Evolutionary conservation across 1,140 invertebrate species (phyloP), one percentile per base, ranked within the genome.

Genomic region (Platyura marginata): DNA sequence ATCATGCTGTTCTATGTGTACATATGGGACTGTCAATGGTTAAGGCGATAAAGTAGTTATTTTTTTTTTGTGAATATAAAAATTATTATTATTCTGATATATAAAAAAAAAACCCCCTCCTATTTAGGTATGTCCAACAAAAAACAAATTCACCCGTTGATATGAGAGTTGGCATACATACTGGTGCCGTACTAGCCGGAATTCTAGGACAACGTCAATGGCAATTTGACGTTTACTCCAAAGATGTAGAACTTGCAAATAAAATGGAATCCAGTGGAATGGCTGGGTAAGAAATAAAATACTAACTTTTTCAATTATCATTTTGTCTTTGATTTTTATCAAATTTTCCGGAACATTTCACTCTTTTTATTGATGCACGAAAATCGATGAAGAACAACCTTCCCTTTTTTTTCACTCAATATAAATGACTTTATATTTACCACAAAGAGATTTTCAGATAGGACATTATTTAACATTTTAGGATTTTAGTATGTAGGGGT

Each of bases 171-270:
- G 93, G 92, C 3, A 88, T 98, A 49, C 93, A 98, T 61, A 96
- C 91, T 0, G 94, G 93, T 0, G 89, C 88, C 3, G 87, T 98
- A 19, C 62, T 98, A 21, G 93, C 92, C 29, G 94, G 94, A 1
- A 92, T 98, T 16, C 69, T 98, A 33, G 94, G 94, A 0, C 87
- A 96, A 51, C 66, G 87, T 21, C 94, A 98, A 57, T 98, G 93
- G 93, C 93, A 98, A 65, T 98, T 94, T 65, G 94, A 98, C 55
- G 89, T 98, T 22, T 98, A 96, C 62, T 90, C 86, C 44, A 84
- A 94, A 55, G 94, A 97, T 59, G 94, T 98, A 4, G 92, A 92
- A 53, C 67, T 97, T 34, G 94, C 94, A 9, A 98, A 98, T 62
- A 95, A 96, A 67, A 97, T 98, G 92, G 94, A 98, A 66, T 91